phyloP scores from a whole-genome alignment of 2,797 vertebrate species.

The Ptychobarbus kaznakovi region DNA sequence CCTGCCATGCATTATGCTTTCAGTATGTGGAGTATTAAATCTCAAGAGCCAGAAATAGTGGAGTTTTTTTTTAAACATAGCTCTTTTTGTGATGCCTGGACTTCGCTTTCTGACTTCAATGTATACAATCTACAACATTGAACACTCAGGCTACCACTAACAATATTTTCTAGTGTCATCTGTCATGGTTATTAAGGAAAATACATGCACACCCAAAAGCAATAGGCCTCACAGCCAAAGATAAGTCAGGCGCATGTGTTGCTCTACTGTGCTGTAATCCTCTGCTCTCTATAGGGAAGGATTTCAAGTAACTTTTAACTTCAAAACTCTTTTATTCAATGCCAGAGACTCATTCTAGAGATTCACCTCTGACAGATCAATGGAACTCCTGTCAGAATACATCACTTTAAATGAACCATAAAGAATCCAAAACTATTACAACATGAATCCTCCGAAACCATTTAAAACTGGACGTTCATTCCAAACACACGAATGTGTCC shows the following conservation, averaged over 20 bases:
- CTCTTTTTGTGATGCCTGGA: neutral
- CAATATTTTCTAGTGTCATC: constrained; percentile 53
- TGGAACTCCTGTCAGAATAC: constrained; percentile 7
- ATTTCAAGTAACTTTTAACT: constrained; percentile 36
- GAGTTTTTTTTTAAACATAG: neutral
- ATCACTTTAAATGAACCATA: constrained; percentile 22
- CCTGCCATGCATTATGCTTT: constrained; percentile 3
- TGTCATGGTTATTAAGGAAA: constrained; percentile 57
- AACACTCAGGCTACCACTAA: constrained; percentile 46
- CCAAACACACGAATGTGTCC: neutral
- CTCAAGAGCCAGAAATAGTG: neutral
- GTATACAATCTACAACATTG: constrained; percentile 8
- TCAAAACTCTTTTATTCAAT: constrained; percentile 47
- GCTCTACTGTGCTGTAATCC: constrained; percentile 40
- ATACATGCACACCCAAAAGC: constrained; percentile 56
- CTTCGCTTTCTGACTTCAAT: constrained; percentile 1
- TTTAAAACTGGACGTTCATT: neutral
- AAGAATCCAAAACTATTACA: neutral
- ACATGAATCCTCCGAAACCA: neutral
- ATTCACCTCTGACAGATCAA: constrained; percentile 45
- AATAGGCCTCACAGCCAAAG: constrained; percentile 57
- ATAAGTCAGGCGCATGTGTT: constrained; percentile 48
- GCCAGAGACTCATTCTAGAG: constrained; percentile 36
- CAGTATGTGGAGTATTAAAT: constrained; percentile 11
- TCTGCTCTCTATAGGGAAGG: constrained; percentile 27